phyloP scores from a whole-genome alignment of 2,113 vertebrate species.

The Muntiacus reevesi region DNA sequence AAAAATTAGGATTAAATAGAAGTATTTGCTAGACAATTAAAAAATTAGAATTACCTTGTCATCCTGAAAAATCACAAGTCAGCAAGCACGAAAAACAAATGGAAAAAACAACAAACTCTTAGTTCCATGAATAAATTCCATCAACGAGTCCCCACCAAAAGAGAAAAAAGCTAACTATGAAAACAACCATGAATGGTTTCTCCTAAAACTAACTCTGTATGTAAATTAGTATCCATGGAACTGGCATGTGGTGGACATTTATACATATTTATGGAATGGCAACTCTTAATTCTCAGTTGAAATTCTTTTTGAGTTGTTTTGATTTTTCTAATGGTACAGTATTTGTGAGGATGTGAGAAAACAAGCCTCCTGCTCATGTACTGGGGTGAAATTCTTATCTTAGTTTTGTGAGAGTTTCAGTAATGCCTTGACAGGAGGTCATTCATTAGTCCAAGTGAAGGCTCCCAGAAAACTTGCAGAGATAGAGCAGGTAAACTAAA shows the following conservation, averaged over 20 bases:
- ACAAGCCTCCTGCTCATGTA: not conserved
- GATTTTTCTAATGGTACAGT: not conserved
- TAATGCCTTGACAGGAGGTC: not conserved
- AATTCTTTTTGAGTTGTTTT: slow-evolving; percentile 1
- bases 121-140: slow-evolving; percentile 45
- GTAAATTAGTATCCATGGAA: not conserved
- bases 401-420: not conserved
- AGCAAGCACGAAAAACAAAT: slow-evolving; percentile 80
- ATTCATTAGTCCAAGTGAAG: not conserved
- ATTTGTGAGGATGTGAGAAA: not conserved
- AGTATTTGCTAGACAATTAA: not conserved
- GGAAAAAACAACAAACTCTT: slow-evolving; percentile 72
- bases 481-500: not conserved
- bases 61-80: slow-evolving; percentile 87
- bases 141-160: slow-evolving; percentile 32
- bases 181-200: slow-evolving; percentile 8
- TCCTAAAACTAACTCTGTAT: not conserved
- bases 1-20: slow-evolving; percentile 19
- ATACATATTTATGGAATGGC: not conserved
- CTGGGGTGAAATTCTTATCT: not conserved
- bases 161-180: slow-evolving; percentile 54
- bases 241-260: not conserved
- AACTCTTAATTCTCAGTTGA: slow-evolving; percentile 18
- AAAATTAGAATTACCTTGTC: slow-evolving; percentile 91
- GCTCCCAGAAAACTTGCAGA: not conserved